A percentile compares a stretch with the other conserved stretches of the same genome.
Evolutionary conservation across 2,113 vertebrate species (phyloP).

Genomic region (Cheirogaleus medius): DNA sequence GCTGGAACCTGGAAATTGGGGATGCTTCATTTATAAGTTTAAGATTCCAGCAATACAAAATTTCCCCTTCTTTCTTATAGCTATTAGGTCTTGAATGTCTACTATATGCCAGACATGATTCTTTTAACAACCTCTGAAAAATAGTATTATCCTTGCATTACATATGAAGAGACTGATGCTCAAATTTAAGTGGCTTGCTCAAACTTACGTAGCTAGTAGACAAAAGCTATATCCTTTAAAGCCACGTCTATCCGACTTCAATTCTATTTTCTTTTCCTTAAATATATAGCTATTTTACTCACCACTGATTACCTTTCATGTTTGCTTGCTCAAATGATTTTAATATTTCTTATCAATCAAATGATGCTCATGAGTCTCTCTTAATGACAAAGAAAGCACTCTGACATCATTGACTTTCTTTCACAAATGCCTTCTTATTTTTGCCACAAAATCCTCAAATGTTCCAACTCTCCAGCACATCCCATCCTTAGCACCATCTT

Average conservation of each 20-base stretch:
- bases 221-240: neutral
- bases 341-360: neutral
- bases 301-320: neutral
- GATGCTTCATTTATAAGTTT: neutral
- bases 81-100: neutral
- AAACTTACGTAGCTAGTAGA: neutral
- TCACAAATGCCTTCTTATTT: neutral
- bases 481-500: neutral
- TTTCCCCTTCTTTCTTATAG: neutral
- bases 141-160: neutral
- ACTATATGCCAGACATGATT: neutral
- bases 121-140: neutral
- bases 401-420: neutral
- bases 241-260: neutral
- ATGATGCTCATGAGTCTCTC: neutral
- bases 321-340: neutral
- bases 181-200: neutral
- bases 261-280: neutral
- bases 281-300: neutral
- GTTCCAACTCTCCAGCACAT: neutral
- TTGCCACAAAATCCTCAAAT: neutral
- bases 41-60: neutral
- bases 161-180: neutral
- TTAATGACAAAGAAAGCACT: neutral
- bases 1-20: neutral